Evolutionary conservation across 2,888 invertebrate genomes (phyloP).

Genomic region (Prostheceraeus crozeri): DNA sequence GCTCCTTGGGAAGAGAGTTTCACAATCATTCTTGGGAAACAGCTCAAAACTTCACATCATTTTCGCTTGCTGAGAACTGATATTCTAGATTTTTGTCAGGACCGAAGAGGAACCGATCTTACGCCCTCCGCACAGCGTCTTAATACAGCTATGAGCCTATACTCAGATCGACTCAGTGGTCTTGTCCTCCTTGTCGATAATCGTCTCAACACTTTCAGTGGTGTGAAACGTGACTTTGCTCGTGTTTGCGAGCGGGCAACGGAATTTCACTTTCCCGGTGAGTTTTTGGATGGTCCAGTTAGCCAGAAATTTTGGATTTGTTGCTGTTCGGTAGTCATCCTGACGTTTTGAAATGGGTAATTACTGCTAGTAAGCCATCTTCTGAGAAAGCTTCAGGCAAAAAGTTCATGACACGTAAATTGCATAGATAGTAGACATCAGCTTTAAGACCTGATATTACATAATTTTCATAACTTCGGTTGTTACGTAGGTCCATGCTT

Average conservation of each 20-base stretch:
- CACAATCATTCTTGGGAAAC: conserved; percentile 88
- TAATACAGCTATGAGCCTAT: conserved; percentile 84
- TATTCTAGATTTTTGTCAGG: conserved; percentile 66
- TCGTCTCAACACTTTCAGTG: conserved; percentile 63
- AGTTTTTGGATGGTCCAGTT: no score
- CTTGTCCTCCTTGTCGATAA: conserved; percentile 71
- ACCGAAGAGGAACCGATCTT: background rate
- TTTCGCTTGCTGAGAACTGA: conserved; percentile 79
- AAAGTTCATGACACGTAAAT: no score
- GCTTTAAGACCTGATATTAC: no score
- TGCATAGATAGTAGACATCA: no score
- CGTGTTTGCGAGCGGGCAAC: no score
- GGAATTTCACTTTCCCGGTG: no score
- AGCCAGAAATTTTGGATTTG: no score
- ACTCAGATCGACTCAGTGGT: conserved; percentile 80
- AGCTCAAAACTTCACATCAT: conserved; percentile 96
- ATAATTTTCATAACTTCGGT: no score
- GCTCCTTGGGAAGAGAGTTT: conserved; percentile 83
- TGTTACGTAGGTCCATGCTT: no score
- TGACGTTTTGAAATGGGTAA: background rate
- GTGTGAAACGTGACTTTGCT: conserved; percentile 62
- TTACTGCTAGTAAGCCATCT: conserved; percentile 77
- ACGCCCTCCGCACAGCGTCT: conserved; percentile 67
- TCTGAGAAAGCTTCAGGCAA: no score
- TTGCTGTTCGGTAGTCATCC: background rate